Base-by-base conservation (phyloP, 2,888 invertebrate species). In the Rutpela maculata region DNA sequence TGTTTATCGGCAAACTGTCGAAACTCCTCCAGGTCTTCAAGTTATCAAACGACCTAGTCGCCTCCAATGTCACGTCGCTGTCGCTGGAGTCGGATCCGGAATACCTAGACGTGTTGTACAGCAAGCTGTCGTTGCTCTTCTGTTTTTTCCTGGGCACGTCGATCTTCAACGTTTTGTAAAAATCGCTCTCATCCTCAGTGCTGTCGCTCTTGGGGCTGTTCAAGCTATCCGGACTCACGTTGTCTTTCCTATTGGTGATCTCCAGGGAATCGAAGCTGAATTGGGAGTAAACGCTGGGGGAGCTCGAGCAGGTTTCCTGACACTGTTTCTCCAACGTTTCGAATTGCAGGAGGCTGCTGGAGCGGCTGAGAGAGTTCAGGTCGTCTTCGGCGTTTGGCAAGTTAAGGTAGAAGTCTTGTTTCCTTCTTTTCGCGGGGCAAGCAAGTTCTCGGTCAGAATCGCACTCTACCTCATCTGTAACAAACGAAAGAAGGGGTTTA, bases 271-370 rank as follows among this genome's bases (percentile, higher is more conserved):
- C 91, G 87, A 90, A 91, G 81, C 91, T 91, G 82, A 91, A 91
- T 19, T 90, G 90, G 22, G 91, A 91, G 57, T 91, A 88, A 0
- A 91, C 90, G 78, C 91, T 92, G 6, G 90, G 90, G 12, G 90
- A 89, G 81, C 89, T 89, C 74, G 87, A 88, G 81, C 90, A 90
- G 15, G 89, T 88, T 66, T 89, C 90, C 85, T 93, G 93, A 85
- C 94, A 91, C 84, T 94, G 94, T 62, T 93, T 92, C 88, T 96
- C 96, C 78, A 96, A 91, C 5, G 95, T 95, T 90, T 96, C 96
- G 89, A 97, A 97, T 89, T 96, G 96, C 79, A 96, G 92, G 80
- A 97, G 91, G 84, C 96, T 96, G 81, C 95, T 95, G 78, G 95
- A 95, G 81, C 96, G 93, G 84, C 95, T 95, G 15, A 95, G 91